phyloP scores from a whole-genome alignment of 2,888 invertebrate species.

The Pterobdella sp. region DNA sequence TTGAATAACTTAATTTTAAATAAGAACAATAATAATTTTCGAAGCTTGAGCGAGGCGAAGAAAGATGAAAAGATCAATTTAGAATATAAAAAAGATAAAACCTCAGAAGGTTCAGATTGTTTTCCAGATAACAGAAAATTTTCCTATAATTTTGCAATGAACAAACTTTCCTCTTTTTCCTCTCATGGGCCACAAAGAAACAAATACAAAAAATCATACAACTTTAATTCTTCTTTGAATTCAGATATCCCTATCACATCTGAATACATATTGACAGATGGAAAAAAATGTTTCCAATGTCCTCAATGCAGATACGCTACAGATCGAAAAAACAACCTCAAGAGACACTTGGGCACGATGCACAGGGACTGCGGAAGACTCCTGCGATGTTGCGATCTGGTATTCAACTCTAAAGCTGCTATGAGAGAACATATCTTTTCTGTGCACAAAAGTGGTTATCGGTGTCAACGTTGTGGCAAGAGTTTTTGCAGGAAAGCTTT shows the following conservation, averaged over 20 bases:
- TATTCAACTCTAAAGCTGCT: constrained; percentile 49
- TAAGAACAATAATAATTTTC: background rate
- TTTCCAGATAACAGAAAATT: too few relatives aligned
- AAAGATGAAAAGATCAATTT: too few relatives aligned
- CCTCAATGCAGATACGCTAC: constrained; percentile 46
- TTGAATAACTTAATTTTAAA: background rate
- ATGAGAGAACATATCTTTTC: constrained; percentile 49
- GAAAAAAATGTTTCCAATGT: constrained; percentile 41
- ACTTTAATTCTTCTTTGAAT: background rate
- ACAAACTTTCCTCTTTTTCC: too few relatives aligned
- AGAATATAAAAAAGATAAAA: too few relatives aligned
- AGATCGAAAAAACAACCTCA: constrained; percentile 50
- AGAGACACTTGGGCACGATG: constrained; percentile 51
- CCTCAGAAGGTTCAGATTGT: too few relatives aligned
- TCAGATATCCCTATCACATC: background rate
- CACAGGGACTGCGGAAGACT: constrained; percentile 44
- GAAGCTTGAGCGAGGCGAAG: too few relatives aligned
- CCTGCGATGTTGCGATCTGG: constrained; percentile 48
- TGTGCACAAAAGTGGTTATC: constrained; percentile 50
- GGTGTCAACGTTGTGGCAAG: constrained; percentile 41
- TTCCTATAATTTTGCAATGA: too few relatives aligned
- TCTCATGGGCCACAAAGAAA: too few relatives aligned
- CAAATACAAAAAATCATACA: background rate
- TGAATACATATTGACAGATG: constrained; percentile 18
- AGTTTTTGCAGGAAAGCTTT: constrained; percentile 33